These are phyloP conservation scores for Drosophila melanica DNA, from an alignment of 1,140 invertebrate species.

Conservation along the genomic window DNA sequence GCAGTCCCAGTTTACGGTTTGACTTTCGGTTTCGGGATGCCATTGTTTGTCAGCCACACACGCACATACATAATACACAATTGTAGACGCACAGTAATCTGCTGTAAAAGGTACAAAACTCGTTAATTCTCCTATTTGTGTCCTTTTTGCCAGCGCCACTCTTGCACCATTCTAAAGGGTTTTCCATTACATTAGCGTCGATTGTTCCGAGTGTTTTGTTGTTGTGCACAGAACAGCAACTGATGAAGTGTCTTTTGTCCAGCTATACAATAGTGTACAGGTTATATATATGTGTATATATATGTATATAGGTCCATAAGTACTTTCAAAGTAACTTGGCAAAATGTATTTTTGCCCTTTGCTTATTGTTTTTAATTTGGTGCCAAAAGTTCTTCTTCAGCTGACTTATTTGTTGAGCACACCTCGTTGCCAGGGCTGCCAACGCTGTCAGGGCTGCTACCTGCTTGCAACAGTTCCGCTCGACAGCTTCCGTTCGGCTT, in stretches of 20 bases:
- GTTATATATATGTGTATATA: neutral
- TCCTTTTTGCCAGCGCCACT: slow-evolving; percentile 29
- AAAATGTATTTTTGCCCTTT: slow-evolving; percentile 7
- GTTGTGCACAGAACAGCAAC: slow-evolving; percentile 7
- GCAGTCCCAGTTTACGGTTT: slow-evolving; percentile 16
- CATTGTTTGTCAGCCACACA: slow-evolving; percentile 30
- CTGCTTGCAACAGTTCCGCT: slow-evolving; percentile 72
- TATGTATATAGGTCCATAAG: neutral
- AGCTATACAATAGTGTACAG: neutral
- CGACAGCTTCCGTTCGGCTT: slow-evolving; percentile 79
- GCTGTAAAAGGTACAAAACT: slow-evolving; percentile 67
- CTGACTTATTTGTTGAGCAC: slow-evolving; percentile 20
- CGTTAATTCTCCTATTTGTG: slow-evolving; percentile 39
- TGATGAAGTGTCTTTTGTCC: slow-evolving; percentile 39
- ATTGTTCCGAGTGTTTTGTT: slow-evolving; percentile 32
- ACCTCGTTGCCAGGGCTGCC: slow-evolving; percentile 25
- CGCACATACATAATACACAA: slow-evolving; percentile 15
- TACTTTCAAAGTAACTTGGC: neutral
- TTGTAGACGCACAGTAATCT: slow-evolving; percentile 66
- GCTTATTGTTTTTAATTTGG: slow-evolving; percentile 22
- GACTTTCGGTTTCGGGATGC: slow-evolving; percentile 12
- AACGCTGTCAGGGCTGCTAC: slow-evolving; percentile 6
- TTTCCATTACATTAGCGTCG: slow-evolving; percentile 52
- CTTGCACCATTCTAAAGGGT: slow-evolving; percentile 45
- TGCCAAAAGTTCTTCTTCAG: slow-evolving; percentile 6